Percentiles rank a stretch among this genome's conserved stretches.
These are phyloP conservation scores for Neopipo cinnamomea DNA, from an alignment of 2,113 vertebrate genomes.

Conservation along the genomic window DNA sequence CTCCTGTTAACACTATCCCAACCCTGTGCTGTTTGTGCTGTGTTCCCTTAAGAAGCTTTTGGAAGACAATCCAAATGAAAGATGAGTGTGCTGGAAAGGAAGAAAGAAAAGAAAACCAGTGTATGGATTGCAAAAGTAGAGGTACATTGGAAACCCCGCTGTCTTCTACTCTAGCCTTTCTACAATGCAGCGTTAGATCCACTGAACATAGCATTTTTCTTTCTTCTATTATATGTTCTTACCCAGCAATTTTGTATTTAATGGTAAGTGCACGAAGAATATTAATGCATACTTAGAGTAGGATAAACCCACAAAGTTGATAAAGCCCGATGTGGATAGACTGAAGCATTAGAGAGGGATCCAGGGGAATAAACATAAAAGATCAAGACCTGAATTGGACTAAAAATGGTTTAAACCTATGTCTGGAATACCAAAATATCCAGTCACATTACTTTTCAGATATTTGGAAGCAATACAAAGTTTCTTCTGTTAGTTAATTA, in stretches of 20 bases:
- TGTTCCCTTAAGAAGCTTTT: neutral
- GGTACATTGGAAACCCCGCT: neutral
- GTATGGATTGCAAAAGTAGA: neutral
- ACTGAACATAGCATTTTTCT: neutral
- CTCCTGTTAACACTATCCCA: neutral
- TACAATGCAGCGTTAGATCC: neutral
- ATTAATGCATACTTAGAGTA: neutral
- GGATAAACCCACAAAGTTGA: neutral
- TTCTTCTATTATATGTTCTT: neutral
- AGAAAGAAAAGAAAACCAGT: neutral
- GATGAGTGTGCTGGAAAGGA: neutral
- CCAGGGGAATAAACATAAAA: neutral
- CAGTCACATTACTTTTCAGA: neutral
- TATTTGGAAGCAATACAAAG: conserved; percentile 48
- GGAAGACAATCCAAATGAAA: neutral
- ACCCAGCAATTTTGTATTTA: neutral
- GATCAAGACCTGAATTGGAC: neutral
- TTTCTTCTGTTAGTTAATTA: conserved; percentile 53
- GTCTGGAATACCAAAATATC: conserved; percentile 15
- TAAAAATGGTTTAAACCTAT: conserved; percentile 1
- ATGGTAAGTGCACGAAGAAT: neutral
- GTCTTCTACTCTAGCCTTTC: neutral
- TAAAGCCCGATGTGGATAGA: neutral
- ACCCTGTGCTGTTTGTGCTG: neutral
- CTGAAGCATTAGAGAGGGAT: neutral